Evolutionary conservation across 2,797 vertebrate species (phyloP).

Genomic region (Spondyliosoma cantharus): DNA sequence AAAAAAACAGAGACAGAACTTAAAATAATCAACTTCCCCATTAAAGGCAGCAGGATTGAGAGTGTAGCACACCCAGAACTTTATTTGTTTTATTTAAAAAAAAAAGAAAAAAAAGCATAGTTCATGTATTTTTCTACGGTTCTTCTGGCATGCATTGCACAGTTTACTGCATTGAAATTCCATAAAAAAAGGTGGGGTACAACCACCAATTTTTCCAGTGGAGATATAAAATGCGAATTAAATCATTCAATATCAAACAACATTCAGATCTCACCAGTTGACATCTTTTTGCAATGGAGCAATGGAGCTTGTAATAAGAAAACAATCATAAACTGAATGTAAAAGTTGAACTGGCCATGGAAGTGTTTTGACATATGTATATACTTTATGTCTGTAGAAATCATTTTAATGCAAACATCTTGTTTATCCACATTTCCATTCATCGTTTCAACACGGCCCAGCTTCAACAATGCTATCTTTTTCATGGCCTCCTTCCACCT

Average conservation of each 20-base stretch:
- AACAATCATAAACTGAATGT: constrained; percentile 5
- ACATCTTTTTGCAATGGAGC: constrained; percentile 5
- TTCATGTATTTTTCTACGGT: background rate
- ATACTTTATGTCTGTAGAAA: constrained; percentile 17
- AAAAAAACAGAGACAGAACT: constrained; percentile 29
- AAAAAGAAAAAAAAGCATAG: constrained; percentile 22
- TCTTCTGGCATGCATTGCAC: constrained; percentile 23
- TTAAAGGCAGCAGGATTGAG: constrained; percentile 6
- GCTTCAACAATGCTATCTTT: constrained; percentile 89
- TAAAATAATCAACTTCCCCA: constrained; percentile 7
- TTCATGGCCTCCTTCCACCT: constrained; percentile 88
- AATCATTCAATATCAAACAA: constrained; percentile 13
- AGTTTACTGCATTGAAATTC: constrained; percentile 24
- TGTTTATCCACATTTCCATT: constrained; percentile 1
- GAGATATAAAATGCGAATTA: constrained; percentile 9
- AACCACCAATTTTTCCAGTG: constrained; percentile 19
- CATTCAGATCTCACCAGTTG: background rate
- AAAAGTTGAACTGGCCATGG: constrained; percentile 6
- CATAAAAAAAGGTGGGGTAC: background rate
- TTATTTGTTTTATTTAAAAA: constrained; percentile 31
- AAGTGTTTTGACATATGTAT: constrained; percentile 13
- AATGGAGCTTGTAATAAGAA: background rate
- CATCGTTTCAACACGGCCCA: constrained; percentile 82
- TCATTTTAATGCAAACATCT: constrained; percentile 21
- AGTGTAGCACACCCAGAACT: constrained; percentile 7